phyloP scores from a whole-genome alignment of 1,140 invertebrate species.

The Rhopalosiphum maidis region DNA sequence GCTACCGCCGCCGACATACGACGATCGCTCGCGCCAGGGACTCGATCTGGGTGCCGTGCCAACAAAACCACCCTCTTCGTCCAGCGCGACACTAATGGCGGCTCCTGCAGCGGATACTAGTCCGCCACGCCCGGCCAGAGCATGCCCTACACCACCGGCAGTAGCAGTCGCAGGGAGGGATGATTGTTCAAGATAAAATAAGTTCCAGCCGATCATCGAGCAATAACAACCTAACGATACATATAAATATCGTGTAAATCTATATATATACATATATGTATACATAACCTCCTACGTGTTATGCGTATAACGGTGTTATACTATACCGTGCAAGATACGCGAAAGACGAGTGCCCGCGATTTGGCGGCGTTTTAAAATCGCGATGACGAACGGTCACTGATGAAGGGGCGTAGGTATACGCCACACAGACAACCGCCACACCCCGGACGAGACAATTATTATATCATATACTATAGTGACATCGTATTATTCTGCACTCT shows the following conservation, averaged over 20 bases:
- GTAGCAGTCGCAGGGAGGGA: too few species aligned
- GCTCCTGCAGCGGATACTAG: conserved; percentile 22
- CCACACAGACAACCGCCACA: not conserved
- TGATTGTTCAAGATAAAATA: not conserved
- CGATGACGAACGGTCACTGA: not conserved
- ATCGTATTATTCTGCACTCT: too few species aligned
- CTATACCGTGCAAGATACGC: not conserved
- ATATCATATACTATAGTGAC: too few species aligned
- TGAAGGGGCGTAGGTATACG: not conserved
- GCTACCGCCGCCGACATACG: not conserved
- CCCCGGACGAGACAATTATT: too few species aligned
- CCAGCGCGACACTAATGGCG: conserved; percentile 28
- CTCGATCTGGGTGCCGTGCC: conserved; percentile 15
- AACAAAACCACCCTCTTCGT: conserved; percentile 36
- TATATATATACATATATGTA: too few species aligned
- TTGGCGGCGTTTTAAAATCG: not conserved
- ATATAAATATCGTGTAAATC: too few species aligned
- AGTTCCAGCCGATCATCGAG: not conserved
- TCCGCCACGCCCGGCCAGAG: not conserved
- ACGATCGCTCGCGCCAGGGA: conserved; percentile 37
- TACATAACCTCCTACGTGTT: not conserved
- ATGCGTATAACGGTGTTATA: not conserved
- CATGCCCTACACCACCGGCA: not conserved
- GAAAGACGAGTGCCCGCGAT: not conserved
- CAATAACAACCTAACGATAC: not conserved